A percentile compares a stretch with the other conserved stretches of the same genome.
Evolutionary conservation across 2,797 vertebrate genomes (phyloP).

Genomic region (Falco biarmicus): DNA sequence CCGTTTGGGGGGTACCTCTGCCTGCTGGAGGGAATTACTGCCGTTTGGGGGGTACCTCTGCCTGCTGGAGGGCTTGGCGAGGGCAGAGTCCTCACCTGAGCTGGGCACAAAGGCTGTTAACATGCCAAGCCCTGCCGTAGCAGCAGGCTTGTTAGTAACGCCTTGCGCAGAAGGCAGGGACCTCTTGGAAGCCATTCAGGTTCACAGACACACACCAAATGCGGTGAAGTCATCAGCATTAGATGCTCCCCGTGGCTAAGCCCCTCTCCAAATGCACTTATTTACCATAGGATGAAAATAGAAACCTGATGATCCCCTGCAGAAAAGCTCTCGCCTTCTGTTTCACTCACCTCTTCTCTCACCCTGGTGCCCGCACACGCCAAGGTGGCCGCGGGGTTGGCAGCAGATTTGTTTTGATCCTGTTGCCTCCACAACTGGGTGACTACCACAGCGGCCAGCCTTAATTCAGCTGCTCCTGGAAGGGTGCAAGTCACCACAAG

Average conservation of each 20-base stretch:
- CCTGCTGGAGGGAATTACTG: not conserved
- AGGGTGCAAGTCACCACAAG: not conserved
- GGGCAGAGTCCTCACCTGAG: not conserved
- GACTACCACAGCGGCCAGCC: not conserved
- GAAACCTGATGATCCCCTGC: not conserved
- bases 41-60: too few species aligned
- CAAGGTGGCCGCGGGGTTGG: accelerated
- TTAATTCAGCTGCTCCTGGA: not conserved
- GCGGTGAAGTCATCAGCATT: not conserved
- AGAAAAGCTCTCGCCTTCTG: not conserved
- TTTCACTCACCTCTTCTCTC: not conserved
- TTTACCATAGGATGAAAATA: not conserved
- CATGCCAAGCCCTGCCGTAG: not conserved
- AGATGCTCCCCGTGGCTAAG: accelerated
- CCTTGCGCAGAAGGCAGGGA: not conserved
- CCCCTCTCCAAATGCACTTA: not conserved
- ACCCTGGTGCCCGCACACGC: not conserved
- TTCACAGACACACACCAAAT: not conserved
- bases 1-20: not conserved
- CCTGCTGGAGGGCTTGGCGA: not conserved
- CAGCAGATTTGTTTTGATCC: not conserved
- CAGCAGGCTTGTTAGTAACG: not conserved
- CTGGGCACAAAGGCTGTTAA: not conserved
- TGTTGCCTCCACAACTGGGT: not conserved
- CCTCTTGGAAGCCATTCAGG: not conserved